These are phyloP conservation scores for Pampusana beccarii DNA, from an alignment of 2,113 vertebrate species.

Conservation along the genomic window DNA sequence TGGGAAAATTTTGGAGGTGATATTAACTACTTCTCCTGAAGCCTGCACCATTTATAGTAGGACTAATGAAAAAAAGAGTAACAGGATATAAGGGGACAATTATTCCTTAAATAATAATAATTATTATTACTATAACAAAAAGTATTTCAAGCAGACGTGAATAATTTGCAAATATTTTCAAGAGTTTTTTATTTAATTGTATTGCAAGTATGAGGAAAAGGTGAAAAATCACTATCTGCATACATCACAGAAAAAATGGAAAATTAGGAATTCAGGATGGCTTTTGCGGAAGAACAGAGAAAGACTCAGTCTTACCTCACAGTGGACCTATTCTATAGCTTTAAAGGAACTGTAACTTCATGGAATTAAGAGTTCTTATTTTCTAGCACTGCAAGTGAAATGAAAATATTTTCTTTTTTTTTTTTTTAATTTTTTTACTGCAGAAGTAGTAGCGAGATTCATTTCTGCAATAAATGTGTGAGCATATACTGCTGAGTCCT, in stretches of 20 bases:
- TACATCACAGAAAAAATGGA: background rate
- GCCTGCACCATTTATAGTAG: background rate
- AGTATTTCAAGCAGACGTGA: background rate
- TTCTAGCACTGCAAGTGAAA: background rate
- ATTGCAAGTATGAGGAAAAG: background rate
- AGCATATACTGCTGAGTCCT: background rate
- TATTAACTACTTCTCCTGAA: background rate
- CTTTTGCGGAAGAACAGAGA: background rate
- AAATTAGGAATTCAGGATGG: background rate
- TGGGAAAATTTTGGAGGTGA: background rate
- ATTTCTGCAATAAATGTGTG: background rate
- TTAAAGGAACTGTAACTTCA: background rate
- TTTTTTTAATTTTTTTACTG: background rate
- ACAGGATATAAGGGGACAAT: background rate
- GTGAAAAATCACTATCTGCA: background rate
- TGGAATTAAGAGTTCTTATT: background rate
- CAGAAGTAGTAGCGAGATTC: background rate
- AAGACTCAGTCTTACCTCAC: background rate
- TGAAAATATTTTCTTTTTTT: too few species aligned
- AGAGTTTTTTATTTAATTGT: background rate
- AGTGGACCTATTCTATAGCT: background rate
- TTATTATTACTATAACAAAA: background rate
- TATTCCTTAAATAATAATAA: background rate
- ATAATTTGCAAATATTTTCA: background rate
- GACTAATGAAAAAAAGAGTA: background rate